Percentiles rank a stretch among this genome's conserved stretches.
Evolutionary conservation across 1,140 invertebrate genomes (phyloP).

Genomic region (Pseudobourletiella spinata): DNA sequence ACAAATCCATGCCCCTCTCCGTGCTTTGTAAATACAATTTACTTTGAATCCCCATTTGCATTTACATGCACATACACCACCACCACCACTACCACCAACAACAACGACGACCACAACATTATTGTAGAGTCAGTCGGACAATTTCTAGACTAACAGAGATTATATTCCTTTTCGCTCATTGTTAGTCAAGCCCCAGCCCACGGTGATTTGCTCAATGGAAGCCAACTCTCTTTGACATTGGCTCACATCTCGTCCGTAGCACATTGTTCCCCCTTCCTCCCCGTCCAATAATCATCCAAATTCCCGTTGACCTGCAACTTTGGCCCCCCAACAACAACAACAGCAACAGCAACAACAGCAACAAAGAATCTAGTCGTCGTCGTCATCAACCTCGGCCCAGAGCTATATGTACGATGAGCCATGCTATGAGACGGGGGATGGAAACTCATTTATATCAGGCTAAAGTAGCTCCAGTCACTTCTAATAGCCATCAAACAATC

Average conservation of each 20-base stretch:
- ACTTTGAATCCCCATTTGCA: constrained; percentile 2
- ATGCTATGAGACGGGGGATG: too few species aligned
- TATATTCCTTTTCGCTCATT: neutral
- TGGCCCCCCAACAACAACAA: neutral
- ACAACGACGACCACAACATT: too few species aligned
- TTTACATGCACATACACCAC: constrained; percentile 1
- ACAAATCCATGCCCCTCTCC: too few species aligned
- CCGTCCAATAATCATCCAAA: neutral
- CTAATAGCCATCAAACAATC: neutral
- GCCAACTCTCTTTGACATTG: constrained; percentile 3
- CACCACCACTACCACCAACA: too few species aligned
- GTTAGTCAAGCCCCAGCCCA: constrained; percentile 2
- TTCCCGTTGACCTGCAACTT: constrained; percentile 5
- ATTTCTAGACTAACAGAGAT: too few species aligned
- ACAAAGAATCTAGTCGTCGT: too few species aligned
- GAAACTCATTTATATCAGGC: neutral
- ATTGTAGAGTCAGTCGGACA: too few species aligned
- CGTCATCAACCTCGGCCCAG: too few species aligned
- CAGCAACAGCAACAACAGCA: neutral
- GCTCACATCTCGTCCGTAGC: neutral
- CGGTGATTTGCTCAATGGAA: constrained; percentile 8
- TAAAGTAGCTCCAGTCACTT: neutral
- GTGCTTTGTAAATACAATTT: constrained; percentile 1
- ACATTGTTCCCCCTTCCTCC: neutral
- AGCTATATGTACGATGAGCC: too few species aligned